Base-by-base conservation (phyloP, 2,888 invertebrate species). In the Tetanocera ferruginea region DNA sequence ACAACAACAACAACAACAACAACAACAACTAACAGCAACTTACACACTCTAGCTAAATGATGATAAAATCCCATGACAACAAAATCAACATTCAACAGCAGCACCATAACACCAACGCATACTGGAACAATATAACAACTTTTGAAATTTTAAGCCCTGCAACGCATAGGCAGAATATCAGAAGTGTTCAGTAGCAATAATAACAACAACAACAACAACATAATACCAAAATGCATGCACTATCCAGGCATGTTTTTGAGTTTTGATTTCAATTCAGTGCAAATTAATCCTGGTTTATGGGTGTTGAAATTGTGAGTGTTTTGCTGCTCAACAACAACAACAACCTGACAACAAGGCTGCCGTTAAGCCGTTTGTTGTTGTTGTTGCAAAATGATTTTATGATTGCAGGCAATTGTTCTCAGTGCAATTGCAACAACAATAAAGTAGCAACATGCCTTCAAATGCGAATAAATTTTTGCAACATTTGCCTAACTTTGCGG, bases 231-330 rank as follows among this genome's bases (percentile, higher is more conserved):
- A n/a, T 9, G 31, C 17, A 51, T 23, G 64, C 64, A 25, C 31
- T 60, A 25, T 43, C 23, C 52, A 64, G 17, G 52, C 51, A 71
- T 71, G 79, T 67, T 75, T 64, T 87, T 87, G 88, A 88, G 86
- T 87, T 88, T 88, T 86, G 86, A 85, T 83, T 87, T 87, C 88
- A 86, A 90, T 90, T 90, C 88, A 88, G 86, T 86, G 87, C 87
- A 89, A 89, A 88, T 89, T 89, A 89, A 89, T 89, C 89, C 90
- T 89, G 87, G 86, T 89, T 89, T 89, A 89, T 90, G 89, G 86
- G 86, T 87, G 86, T 86, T 86, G 85, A 86, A 85, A 86, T 75
- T 69, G 83, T 86, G 84, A 81, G 82, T 82, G 81, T 57, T 4
- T 3, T 3, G 23, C 9, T 78, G 78, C 60, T 76, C 60, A 49